A percentile compares a stretch with the other conserved stretches of the same genome.
Evolutionary conservation across 2,113 vertebrate genomes (phyloP).

Genomic region (Anseranas semipalmata): DNA sequence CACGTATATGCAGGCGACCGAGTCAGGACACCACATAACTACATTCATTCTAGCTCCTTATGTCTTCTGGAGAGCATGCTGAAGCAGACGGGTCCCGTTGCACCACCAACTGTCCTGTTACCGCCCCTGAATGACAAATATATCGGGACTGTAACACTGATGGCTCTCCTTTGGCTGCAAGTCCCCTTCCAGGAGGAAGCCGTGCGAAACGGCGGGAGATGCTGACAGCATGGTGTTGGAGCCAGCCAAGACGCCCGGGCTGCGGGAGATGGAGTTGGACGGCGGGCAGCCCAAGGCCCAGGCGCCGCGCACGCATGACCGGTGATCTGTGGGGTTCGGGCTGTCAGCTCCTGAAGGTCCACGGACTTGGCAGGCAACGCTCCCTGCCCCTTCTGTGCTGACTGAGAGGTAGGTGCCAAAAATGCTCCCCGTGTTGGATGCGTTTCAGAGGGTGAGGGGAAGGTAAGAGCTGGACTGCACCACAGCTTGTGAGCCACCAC

Average conservation of each 20-base stretch:
- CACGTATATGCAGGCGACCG: rapidly evolving
- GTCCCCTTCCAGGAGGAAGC: neutral
- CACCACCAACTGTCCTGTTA: neutral
- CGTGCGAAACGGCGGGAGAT: rapidly evolving
- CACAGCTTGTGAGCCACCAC: neutral
- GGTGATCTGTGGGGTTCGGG: constrained; percentile 52
- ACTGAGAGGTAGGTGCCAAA: neutral
- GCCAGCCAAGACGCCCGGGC: neutral
- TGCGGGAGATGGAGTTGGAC: neutral
- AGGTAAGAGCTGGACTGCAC: neutral
- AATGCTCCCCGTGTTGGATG: neutral
- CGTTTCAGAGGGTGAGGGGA: neutral
- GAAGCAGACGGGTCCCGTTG: neutral
- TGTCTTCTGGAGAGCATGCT: neutral
- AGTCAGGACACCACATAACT: rapidly evolving
- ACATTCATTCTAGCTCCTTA: neutral
- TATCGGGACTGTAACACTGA: neutral
- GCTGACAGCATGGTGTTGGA: neutral
- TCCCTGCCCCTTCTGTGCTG: constrained; percentile 41
- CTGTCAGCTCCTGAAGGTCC: constrained; percentile 24
- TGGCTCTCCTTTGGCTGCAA: neutral
- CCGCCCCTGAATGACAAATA: neutral
- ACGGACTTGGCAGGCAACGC: neutral
- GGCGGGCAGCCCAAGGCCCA: neutral
- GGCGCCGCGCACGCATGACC: neutral